Conservation (phyloP, 1,140 invertebrate genomes). For the Eurosta solidaginis region DNA sequence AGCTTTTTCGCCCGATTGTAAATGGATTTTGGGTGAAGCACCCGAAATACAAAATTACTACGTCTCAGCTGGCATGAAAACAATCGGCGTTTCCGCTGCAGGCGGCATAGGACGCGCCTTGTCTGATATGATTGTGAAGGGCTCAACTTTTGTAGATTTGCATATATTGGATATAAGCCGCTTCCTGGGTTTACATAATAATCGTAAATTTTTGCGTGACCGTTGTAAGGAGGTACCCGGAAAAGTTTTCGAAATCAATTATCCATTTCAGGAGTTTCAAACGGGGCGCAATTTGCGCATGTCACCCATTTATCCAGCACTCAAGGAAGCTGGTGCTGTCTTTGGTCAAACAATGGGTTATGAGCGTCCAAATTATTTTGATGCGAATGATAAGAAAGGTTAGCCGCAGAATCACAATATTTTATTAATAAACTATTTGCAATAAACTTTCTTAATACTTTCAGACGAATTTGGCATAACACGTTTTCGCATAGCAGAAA, state of each 20-base stretch:
- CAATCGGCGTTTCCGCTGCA: slow-evolving; percentile 87
- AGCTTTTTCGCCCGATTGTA: slow-evolving; percentile 91
- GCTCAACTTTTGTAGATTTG: slow-evolving; percentile 81
- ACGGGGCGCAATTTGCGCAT: slow-evolving; percentile 90
- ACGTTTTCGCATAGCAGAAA: slow-evolving; percentile 70
- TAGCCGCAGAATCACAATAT: slow-evolving; percentile 34
- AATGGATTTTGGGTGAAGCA: slow-evolving; percentile 90
- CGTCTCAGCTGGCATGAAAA: slow-evolving; percentile 95
- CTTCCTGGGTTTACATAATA: slow-evolving; percentile 95
- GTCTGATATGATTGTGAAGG: slow-evolving; percentile 87
- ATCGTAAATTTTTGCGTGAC: slow-evolving; percentile 90
- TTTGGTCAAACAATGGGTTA: slow-evolving; percentile 99
- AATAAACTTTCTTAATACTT: neutral
- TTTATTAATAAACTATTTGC: neutral
- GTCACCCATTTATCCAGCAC: slow-evolving; percentile 93
- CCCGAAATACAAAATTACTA: slow-evolving; percentile 95
- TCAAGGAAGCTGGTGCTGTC: slow-evolving; percentile 90
- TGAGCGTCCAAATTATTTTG: slow-evolving; percentile 93
- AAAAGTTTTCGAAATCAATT: slow-evolving; percentile 81
- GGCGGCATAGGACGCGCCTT: slow-evolving; percentile 91
- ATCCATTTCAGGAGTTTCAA: slow-evolving; percentile 84
- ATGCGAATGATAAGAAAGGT: slow-evolving; percentile 65
- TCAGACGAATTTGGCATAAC: slow-evolving; percentile 54
- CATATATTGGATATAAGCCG: slow-evolving; percentile 90
- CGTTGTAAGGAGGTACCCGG: slow-evolving; percentile 93